Conservation (phyloP, 2,797 vertebrate species). For the Poecilia velifera region DNA sequence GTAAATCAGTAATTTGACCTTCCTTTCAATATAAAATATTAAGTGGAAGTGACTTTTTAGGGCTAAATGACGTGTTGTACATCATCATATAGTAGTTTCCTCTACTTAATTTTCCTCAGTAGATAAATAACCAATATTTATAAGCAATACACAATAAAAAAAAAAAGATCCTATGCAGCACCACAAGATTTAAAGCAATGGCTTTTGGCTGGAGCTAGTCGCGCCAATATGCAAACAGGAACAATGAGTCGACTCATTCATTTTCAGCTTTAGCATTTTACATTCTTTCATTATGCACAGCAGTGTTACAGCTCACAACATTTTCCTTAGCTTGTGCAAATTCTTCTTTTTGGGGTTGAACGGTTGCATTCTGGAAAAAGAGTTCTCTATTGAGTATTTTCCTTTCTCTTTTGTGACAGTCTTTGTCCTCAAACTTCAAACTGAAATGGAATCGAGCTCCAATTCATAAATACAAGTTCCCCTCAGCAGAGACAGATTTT, state of each 20-base stretch:
- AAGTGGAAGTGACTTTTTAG: background rate
- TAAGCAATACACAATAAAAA: too few species aligned
- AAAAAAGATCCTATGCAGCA: background rate
- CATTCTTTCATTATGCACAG: background rate
- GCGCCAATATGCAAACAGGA: background rate
- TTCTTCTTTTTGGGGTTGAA: background rate
- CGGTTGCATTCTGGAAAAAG: background rate
- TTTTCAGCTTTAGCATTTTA: background rate
- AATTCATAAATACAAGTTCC: background rate
- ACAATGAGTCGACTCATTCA: background rate
- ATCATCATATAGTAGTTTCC: background rate
- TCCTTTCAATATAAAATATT: background rate
- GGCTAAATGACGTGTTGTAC: background rate
- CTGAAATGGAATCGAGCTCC: background rate
- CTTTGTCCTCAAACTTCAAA: background rate
- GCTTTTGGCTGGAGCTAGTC: background rate
- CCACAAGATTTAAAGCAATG: background rate
- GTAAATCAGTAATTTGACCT: background rate
- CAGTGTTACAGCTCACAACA: background rate
- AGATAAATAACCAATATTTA: background rate
- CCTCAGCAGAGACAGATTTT: conserved; percentile 1
- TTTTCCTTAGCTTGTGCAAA: background rate
- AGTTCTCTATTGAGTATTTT: background rate
- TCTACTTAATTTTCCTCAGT: background rate
- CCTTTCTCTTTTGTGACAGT: background rate